A percentile compares a stretch with the other conserved stretches of the same genome.
Conservation (phyloP, 1,140 invertebrate species). For the Psix sp. region DNA sequence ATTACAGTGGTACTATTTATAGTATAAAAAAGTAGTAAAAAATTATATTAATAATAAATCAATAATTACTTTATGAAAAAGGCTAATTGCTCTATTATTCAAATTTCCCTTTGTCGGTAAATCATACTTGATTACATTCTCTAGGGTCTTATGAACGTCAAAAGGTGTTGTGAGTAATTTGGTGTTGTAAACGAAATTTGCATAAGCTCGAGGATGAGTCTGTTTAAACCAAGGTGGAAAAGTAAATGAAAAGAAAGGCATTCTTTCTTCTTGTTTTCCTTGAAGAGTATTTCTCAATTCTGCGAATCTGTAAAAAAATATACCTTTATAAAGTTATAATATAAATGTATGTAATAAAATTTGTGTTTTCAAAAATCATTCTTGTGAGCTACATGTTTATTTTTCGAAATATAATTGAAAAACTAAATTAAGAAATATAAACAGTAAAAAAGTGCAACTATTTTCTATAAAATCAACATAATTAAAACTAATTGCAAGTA, state of each 20-base stretch:
- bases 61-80: slow-evolving; percentile 82
- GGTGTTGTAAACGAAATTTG: slow-evolving; percentile 83
- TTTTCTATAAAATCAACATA: too few relatives aligned
- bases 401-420: too few relatives aligned
- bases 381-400: too few relatives aligned
- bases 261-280: slow-evolving; percentile 91
- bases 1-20: too few relatives aligned
- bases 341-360: too few relatives aligned
- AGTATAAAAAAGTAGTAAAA: too few relatives aligned
- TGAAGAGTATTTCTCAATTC: slow-evolving; percentile 89
- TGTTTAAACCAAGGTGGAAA: slow-evolving; percentile 84
- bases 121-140: slow-evolving; percentile 80
- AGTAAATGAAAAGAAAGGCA: slow-evolving; percentile 89
- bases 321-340: neutral
- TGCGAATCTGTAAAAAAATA: slow-evolving; percentile 81
- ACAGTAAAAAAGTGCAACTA: too few relatives aligned
- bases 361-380: too few relatives aligned
- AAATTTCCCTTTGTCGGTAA: slow-evolving; percentile 76
- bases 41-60: neutral
- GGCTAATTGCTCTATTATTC: slow-evolving; percentile 80
- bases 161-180: slow-evolving; percentile 87
- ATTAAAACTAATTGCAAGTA: too few relatives aligned
- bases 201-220: slow-evolving; percentile 79
- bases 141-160: slow-evolving; percentile 86
- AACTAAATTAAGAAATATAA: too few relatives aligned